These are phyloP conservation scores for Cyphomyrmex costatus DNA, from an alignment of 1,140 invertebrate genomes.

Conservation along the genomic window DNA sequence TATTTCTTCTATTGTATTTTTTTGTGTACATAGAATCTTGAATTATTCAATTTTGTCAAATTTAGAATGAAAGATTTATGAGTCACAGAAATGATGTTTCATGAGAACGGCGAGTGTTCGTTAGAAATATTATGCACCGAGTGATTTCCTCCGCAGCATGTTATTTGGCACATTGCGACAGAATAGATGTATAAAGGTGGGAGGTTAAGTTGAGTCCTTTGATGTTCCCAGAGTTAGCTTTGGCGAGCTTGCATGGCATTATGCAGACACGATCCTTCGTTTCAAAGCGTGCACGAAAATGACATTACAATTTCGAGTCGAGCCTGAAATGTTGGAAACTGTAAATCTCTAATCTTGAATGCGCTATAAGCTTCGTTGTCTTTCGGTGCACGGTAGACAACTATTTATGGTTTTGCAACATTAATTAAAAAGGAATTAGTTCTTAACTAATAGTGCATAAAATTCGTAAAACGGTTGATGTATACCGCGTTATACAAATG, in stretches of 20 bases:
- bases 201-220: slow-evolving; percentile 43
- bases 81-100: neutral
- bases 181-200: slow-evolving; percentile 37
- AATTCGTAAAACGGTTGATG: neutral
- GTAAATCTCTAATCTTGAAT: slow-evolving; percentile 44
- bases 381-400: neutral
- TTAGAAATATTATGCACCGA: slow-evolving; percentile 56
- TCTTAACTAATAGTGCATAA: neutral
- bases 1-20: neutral
- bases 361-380: slow-evolving; percentile 16
- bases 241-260: slow-evolving; percentile 50
- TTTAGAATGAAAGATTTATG: slow-evolving; percentile 3
- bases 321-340: slow-evolving; percentile 13
- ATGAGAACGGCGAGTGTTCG: slow-evolving; percentile 14
- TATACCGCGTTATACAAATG: neutral
- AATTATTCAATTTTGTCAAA: slow-evolving; percentile 17
- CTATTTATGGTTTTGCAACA: slow-evolving; percentile 20
- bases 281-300: slow-evolving; percentile 55
- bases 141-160: slow-evolving; percentile 45
- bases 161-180: slow-evolving; percentile 55
- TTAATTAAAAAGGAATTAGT: slow-evolving; percentile 15
- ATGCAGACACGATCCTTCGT: slow-evolving; percentile 49
- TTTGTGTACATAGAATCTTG: neutral
- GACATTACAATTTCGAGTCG: slow-evolving; percentile 54
- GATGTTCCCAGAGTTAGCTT: slow-evolving; percentile 49